Evolutionary conservation across 2,797 vertebrate species (phyloP), one percentile per base, ranked within the genome.

Genomic region (Gambusia yucatana): DNA sequence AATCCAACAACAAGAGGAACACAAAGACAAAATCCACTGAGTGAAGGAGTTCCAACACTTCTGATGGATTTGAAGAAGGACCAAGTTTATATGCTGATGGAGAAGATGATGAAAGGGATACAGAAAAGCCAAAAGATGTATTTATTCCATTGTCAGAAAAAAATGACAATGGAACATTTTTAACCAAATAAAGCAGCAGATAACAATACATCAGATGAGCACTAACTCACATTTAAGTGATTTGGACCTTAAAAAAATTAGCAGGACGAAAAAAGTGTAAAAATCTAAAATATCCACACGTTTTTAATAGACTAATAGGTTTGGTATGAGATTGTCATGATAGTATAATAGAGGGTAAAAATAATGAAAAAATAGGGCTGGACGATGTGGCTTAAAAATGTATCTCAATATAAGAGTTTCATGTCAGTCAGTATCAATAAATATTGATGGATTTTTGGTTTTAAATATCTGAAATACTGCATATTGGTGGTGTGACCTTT

Each of bases 1-100:
- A 67, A 39, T 41, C 63, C 63, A 41, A 36, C n/a, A 67, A 67
- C 20, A 67, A 67, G 63, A 39, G 63, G 22, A 41, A 67, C 20
- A 67, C 63, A 67, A 39, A 67, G 36, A 41, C 22, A 73, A 73
- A 73, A 73, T 50, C 47, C 46, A 72, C 25, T 33, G 61, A 36
- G 61, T 17, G 59, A 61, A 65, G 17, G 30, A 65, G 16, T 36
- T 33, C 61, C 30, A 65, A 39, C 61, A 20, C 7, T 36, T 17
- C 33, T 65, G 33, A 8, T 65, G 61, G 61, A 65, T 65, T 65
- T 39, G 59, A 39, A 22, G 33, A 30, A 36, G 28, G 61, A 36
- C 6, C 28, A 16, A 14, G 57, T 16, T 17, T 36, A 63, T 36
- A 36, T 36, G 8, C 17, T 20, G 33, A 33, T 20, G 30, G 59